Conservation (phyloP, 1,140 invertebrate species). For the Pogonomyrmex californicus region DNA sequence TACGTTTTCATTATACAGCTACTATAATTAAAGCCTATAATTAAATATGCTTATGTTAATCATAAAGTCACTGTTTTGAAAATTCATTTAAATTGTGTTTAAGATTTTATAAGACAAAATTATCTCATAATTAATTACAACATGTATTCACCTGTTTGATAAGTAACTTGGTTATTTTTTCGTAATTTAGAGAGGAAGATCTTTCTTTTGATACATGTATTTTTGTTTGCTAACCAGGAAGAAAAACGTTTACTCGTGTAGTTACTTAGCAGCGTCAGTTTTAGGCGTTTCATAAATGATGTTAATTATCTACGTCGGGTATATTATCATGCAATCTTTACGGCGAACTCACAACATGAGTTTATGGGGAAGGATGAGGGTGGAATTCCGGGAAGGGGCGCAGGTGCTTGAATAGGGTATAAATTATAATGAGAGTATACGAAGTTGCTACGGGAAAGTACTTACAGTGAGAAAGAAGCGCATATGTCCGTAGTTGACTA, state of each 20-base stretch:
- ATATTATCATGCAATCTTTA: slow-evolving; percentile 50
- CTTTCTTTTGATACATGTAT: not conserved
- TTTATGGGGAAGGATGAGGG: slow-evolving; percentile 11
- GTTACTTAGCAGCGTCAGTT: slow-evolving; percentile 22
- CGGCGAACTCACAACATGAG: slow-evolving; percentile 30
- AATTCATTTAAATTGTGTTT: not conserved
- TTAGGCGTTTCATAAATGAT: slow-evolving; percentile 23
- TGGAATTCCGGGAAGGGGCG: slow-evolving; percentile 34
- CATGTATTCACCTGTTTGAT: not conserved
- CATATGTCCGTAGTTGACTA: slow-evolving; percentile 66
- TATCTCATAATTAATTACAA: not conserved
- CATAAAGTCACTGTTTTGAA: not conserved
- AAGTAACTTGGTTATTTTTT: not conserved
- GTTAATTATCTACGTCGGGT: slow-evolving; percentile 58
- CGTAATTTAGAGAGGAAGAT: not conserved
- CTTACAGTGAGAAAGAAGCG: slow-evolving; percentile 64
- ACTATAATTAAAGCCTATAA: slow-evolving; percentile 33
- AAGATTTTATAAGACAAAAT: not conserved
- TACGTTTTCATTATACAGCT: slow-evolving; percentile 35
- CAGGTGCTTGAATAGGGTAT: slow-evolving; percentile 63
- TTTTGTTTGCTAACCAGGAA: not conserved
- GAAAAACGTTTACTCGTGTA: not conserved
- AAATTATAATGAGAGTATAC: slow-evolving; percentile 65
- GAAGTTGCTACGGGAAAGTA: slow-evolving; percentile 58
- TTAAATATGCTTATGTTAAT: not conserved